phyloP scores from a whole-genome alignment of 1,140 invertebrate species.

The Anastrepha ludens region DNA sequence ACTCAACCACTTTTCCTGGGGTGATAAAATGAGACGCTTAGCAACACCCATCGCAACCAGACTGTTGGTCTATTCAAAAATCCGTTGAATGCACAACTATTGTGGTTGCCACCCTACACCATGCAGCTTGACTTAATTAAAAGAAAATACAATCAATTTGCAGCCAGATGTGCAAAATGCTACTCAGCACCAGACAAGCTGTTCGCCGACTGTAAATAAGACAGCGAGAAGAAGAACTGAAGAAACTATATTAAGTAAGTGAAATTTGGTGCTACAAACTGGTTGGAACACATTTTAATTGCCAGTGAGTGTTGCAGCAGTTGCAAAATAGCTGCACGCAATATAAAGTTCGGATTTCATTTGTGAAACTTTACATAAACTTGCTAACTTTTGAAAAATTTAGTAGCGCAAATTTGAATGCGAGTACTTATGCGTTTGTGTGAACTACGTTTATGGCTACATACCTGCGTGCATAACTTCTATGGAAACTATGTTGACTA shows the following conservation, averaged over 20 bases:
- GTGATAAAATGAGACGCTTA: neutral
- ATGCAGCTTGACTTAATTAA: constrained; percentile 5
- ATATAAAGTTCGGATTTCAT: neutral
- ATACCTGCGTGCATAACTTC: too few species aligned
- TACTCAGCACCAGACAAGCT: neutral
- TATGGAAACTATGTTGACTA: too few species aligned
- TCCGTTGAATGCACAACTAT: constrained; percentile 10
- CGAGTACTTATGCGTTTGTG: too few species aligned
- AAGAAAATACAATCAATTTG: neutral
- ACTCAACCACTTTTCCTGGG: neutral
- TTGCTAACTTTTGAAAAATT: neutral
- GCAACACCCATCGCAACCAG: neutral
- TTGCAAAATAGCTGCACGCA: neutral
- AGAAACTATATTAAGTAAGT: neutral
- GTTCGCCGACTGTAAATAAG: too few species aligned
- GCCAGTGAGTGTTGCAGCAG: neutral
- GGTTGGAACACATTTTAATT: neutral
- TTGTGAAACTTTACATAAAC: neutral
- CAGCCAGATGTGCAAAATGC: neutral
- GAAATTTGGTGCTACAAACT: neutral
- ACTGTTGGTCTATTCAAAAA: neutral
- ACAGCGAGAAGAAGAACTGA: neutral
- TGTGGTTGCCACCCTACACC: neutral
- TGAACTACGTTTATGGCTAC: too few species aligned
- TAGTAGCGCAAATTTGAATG: neutral